These are phyloP conservation scores for Melinaea menophilus DNA, from an alignment of 2,888 invertebrate species.

Conservation along the genomic window DNA sequence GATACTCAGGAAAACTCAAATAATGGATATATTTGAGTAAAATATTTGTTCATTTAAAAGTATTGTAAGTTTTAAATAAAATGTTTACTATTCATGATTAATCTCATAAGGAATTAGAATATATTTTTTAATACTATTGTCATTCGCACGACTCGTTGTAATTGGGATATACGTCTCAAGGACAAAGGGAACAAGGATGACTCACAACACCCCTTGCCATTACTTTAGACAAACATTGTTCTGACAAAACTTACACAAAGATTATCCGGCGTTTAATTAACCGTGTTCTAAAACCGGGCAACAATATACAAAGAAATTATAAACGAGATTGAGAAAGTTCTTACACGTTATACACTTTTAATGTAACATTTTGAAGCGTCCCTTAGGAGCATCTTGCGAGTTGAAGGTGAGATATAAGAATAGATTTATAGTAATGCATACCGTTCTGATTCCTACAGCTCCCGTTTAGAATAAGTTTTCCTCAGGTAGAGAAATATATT, in stretches of 20 bases:
- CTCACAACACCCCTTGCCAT: not conserved
- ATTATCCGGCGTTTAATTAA: constrained; percentile 7
- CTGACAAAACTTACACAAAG: constrained; percentile 4
- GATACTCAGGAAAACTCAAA: no score
- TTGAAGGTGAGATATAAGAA: not conserved
- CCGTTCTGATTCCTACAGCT: not conserved
- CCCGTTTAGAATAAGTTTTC: no score
- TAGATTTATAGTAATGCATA: not conserved
- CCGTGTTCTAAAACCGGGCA: constrained; percentile 1
- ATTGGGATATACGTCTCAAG: not conserved
- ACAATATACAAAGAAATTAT: constrained; percentile 6
- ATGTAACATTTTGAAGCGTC: not conserved
- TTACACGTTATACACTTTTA: not conserved
- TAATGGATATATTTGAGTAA: no score
- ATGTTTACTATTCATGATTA: no score
- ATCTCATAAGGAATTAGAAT: no score
- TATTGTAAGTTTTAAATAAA: no score
- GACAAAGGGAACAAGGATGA: not conserved
- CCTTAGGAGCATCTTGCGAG: not conserved
- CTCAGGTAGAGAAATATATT: no score
- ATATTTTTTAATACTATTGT: no score
- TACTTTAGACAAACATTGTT: constrained; percentile 6
- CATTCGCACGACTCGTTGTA: no score
- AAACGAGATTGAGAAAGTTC: constrained; percentile 4
- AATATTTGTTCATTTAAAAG: no score